Conservation (phyloP, 2,888 invertebrate genomes). For the Aplocera efformata region DNA sequence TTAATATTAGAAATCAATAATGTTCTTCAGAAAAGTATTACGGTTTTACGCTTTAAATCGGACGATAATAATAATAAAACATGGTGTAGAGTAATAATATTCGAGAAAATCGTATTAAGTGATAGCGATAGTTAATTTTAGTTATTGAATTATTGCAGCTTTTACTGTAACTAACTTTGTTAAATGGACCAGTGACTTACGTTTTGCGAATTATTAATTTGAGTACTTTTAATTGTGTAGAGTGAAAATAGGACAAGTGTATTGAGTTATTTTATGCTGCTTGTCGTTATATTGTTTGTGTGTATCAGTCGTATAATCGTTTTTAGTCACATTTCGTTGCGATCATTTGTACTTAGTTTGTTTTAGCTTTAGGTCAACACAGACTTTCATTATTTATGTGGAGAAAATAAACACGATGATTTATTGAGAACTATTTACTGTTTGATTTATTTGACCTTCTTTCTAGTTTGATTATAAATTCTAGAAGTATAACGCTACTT, state of each 20-base stretch:
- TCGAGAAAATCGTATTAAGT: constrained; percentile 47
- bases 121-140: constrained; percentile 28
- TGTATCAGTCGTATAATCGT: constrained; percentile 31
- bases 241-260: not conserved
- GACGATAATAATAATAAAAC: constrained; percentile 58
- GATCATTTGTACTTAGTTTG: constrained; percentile 62
- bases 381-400: constrained; percentile 73
- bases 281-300: not conserved
- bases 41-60: constrained; percentile 75
- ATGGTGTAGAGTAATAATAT: constrained; percentile 35
- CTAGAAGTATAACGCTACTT: too few relatives aligned
- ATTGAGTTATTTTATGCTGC: too few relatives aligned
- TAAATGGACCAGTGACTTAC: constrained; percentile 44
- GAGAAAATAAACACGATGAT: constrained; percentile 67
- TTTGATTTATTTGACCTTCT: constrained; percentile 39
- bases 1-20: constrained; percentile 40
- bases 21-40: constrained; percentile 65
- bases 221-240: constrained; percentile 29
- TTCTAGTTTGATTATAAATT: not conserved
- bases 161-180: constrained; percentile 47
- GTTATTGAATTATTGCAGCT: constrained; percentile 36
- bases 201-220: constrained; percentile 21
- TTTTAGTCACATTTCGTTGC: constrained; percentile 64
- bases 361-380: constrained; percentile 51
- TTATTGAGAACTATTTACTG: constrained; percentile 52